phyloP scores from a whole-genome alignment of 2,888 invertebrate species.

The Rhagium mordax region DNA sequence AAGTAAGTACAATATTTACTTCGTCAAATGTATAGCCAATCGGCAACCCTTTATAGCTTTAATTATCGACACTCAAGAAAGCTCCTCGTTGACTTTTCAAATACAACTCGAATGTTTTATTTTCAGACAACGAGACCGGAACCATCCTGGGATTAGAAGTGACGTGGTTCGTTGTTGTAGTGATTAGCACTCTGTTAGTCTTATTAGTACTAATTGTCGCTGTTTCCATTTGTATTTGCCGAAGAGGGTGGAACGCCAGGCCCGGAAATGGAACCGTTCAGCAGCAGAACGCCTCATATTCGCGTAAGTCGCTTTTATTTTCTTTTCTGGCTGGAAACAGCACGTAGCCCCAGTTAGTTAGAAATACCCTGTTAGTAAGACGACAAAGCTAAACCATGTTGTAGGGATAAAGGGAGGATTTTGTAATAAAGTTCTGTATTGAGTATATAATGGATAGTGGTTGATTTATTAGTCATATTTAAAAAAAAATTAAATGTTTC shows the following conservation, averaged over 20 bases:
- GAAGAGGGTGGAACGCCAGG: slow-evolving; percentile 74
- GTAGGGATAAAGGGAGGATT: not conserved
- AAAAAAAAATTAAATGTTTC: too few species aligned
- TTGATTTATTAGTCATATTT: too few species aligned
- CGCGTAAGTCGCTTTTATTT: slow-evolving; percentile 66
- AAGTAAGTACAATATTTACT: too few species aligned
- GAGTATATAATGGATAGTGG: not conserved
- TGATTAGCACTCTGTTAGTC: slow-evolving; percentile 80
- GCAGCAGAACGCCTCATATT: slow-evolving; percentile 72
- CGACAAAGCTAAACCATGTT: not conserved
- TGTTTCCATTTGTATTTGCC: slow-evolving; percentile 84
- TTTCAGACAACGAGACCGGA: slow-evolving; percentile 75
- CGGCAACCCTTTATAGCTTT: not conserved
- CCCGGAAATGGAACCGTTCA: slow-evolving; percentile 67
- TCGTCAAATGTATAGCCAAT: too few species aligned
- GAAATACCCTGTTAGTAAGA: not conserved
- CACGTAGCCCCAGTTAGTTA: not conserved
- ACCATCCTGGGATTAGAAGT: slow-evolving; percentile 82
- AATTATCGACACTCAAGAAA: not conserved
- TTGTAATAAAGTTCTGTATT: not conserved
- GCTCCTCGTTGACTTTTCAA: not conserved
- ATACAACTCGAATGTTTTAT: slow-evolving; percentile 33
- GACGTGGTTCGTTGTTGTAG: slow-evolving; percentile 83
- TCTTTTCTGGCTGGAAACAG: slow-evolving; percentile 2
- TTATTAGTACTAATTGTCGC: slow-evolving; percentile 80